A percentile compares a stretch with the other conserved stretches of the same genome.
These are phyloP conservation scores for Archegozetes longisetosus DNA, from an alignment of 1,140 invertebrate genomes.

Conservation along the genomic window DNA sequence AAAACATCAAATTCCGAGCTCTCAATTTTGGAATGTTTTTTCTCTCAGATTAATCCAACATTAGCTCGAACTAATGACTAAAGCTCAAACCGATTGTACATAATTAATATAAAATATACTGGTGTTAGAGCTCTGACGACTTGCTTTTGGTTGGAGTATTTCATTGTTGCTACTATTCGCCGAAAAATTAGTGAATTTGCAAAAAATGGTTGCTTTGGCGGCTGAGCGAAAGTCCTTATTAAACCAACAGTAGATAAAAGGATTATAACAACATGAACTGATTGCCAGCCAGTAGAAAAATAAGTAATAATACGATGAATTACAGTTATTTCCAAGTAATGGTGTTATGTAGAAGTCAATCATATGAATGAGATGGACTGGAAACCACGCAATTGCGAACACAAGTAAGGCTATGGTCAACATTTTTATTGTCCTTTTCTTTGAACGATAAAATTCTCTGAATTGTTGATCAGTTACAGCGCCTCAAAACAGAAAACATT, in stretches of 20 bases:
- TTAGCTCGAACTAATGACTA: no score
- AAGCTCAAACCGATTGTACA: no score
- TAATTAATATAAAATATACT: no score
- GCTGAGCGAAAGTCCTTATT: constrained; percentile 6
- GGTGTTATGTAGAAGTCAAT: constrained; percentile 9
- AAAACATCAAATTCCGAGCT: no score
- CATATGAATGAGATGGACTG: constrained; percentile 4
- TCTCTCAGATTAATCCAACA: no score
- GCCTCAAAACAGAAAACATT: not conserved
- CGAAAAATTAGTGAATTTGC: no score
- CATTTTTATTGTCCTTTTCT: constrained; percentile 7
- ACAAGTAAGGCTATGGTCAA: not conserved
- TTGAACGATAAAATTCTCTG: not conserved
- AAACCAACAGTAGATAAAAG: constrained; percentile 8
- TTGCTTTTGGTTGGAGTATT: no score
- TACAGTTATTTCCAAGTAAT: constrained; percentile 1
- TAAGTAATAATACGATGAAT: not conserved
- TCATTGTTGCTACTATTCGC: no score
- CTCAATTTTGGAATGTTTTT: no score
- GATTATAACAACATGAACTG: constrained; percentile 1
- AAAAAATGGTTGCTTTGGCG: no score
- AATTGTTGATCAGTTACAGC: not conserved
- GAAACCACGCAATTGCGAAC: constrained; percentile 4
- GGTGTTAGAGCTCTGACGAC: no score
- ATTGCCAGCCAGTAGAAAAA: constrained; percentile 11